Evolutionary conservation across 2,797 vertebrate genomes (phyloP).

Genomic region (Phyllotis vaccarum): DNA sequence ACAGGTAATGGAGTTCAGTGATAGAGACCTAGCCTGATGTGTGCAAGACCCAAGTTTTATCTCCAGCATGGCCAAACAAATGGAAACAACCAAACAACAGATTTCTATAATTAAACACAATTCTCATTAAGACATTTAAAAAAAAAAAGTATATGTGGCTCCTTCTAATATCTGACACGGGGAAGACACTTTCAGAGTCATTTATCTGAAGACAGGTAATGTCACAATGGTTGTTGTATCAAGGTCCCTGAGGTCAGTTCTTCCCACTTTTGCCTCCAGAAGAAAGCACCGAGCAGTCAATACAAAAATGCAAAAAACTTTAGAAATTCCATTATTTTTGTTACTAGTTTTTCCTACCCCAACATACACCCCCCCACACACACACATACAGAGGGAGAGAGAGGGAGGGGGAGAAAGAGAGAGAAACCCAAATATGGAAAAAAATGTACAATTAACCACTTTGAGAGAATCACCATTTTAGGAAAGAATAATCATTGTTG

Average conservation of each 20-base stretch:
- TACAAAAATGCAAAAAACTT: not conserved
- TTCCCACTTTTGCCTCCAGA: not conserved
- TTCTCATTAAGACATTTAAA: slow-evolving; percentile 29
- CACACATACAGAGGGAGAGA: not conserved
- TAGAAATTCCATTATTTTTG: too few relatives aligned
- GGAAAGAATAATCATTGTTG: slow-evolving; percentile 1
- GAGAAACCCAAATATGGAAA: not conserved
- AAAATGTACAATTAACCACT: not conserved
- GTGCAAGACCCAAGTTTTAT: not conserved
- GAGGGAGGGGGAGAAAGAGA: not conserved
- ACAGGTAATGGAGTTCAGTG: not conserved
- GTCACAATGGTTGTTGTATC: not conserved
- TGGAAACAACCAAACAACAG: not conserved
- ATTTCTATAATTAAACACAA: slow-evolving; percentile 38
- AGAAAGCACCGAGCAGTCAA: not conserved
- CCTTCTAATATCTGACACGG: not conserved
- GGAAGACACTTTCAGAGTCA: slow-evolving; percentile 18
- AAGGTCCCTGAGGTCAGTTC: not conserved
- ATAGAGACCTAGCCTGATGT: not conserved
- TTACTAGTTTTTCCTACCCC: too few relatives aligned
- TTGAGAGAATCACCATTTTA: slow-evolving; percentile 28
- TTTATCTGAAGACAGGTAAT: not conserved
- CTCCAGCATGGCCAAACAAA: not conserved
- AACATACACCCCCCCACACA: not conserved
- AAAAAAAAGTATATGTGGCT: not conserved